phyloP scores from a whole-genome alignment of 2,888 invertebrate species.

The Artemia sinica region DNA sequence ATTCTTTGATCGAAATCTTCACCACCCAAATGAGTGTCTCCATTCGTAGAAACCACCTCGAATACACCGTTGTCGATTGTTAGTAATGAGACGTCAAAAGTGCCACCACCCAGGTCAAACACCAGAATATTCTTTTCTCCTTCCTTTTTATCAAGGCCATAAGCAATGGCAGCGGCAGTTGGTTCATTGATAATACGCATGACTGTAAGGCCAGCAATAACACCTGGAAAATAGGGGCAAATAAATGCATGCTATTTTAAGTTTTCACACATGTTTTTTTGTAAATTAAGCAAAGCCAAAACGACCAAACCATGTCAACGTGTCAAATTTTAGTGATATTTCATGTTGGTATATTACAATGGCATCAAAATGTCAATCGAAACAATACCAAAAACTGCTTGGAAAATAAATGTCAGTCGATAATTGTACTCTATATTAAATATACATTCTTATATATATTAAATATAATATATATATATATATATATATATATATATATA shows the following conservation, averaged over 20 bases:
- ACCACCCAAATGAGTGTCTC: slow-evolving; percentile 94
- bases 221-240: neutral
- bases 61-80: slow-evolving; percentile 98
- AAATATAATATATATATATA: too few relatives aligned
- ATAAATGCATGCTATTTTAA: too few relatives aligned
- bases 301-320: neutral
- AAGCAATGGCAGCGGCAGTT: slow-evolving; percentile 90
- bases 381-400: too few relatives aligned
- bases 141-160: slow-evolving; percentile 88
- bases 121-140: slow-evolving; percentile 96
- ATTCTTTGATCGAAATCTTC: slow-evolving; percentile 97
- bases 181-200: slow-evolving; percentile 97
- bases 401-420: too few relatives aligned
- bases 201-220: slow-evolving; percentile 49
- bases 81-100: slow-evolving; percentile 92
- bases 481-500: too few relatives aligned
- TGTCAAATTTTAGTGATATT: too few relatives aligned
- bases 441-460: too few relatives aligned
- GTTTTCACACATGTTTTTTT: too few relatives aligned
- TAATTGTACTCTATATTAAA: too few relatives aligned
- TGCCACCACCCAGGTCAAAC: slow-evolving; percentile 97
- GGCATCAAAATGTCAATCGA: neutral
- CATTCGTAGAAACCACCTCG: slow-evolving; percentile 77
- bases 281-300: too few relatives aligned
- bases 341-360: too few relatives aligned